Conservation (phyloP, 2,888 invertebrate genomes). For the Morinoia aosen region DNA sequence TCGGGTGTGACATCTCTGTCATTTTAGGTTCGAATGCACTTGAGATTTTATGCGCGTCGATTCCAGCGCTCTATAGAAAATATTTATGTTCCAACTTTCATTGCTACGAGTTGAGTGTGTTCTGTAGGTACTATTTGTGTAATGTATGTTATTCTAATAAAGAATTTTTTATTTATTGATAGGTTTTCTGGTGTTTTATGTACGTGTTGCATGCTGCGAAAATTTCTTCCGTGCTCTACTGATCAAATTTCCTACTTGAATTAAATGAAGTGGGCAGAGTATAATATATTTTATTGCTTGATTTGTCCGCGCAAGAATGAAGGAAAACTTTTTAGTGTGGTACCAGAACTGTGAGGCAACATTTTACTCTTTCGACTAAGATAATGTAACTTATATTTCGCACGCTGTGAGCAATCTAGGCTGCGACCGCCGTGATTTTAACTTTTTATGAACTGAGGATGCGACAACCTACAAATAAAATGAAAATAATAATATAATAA, state of each 20-base stretch:
- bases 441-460: too few relatives aligned
- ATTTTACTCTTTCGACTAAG: not conserved
- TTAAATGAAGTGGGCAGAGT: not conserved
- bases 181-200: not conserved
- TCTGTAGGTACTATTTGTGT: not conserved
- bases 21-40: not conserved
- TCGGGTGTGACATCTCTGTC: not conserved
- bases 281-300: not conserved
- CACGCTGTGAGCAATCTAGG: not conserved
- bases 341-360: not conserved
- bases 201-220: not conserved
- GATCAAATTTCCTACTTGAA: not conserved
- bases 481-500: too few relatives aligned
- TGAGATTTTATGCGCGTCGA: not conserved
- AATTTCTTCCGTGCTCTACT: not conserved
- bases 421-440: not conserved
- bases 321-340: not conserved
- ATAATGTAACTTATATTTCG: not conserved
- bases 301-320: not conserved
- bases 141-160: not conserved
- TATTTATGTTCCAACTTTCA: not conserved
- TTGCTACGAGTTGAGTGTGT: not conserved
- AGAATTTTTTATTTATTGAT: not conserved
- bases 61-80: not conserved
- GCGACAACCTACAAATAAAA: too few relatives aligned